These are phyloP conservation scores for Pseudobourletiella spinata DNA, from an alignment of 1,140 invertebrate genomes.

Conservation along the genomic window DNA sequence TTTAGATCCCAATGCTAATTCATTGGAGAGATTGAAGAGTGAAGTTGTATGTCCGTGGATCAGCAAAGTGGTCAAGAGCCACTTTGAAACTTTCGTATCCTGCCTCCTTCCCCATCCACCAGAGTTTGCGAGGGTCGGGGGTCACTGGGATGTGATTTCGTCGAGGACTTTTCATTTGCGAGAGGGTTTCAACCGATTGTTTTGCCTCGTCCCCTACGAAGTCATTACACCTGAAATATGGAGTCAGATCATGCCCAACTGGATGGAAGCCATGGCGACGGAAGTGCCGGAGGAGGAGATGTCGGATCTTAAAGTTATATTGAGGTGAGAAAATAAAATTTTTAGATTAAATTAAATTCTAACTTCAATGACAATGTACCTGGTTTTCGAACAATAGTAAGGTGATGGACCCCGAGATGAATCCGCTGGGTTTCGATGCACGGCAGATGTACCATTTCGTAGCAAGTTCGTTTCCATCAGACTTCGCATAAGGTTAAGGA, in stretches of 20 bases:
- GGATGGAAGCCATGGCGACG: constrained; percentile 94
- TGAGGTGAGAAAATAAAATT: constrained; percentile 50
- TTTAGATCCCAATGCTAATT: constrained; percentile 68
- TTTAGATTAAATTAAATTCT: constrained; percentile 7
- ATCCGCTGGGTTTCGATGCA: constrained; percentile 84
- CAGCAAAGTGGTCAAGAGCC: constrained; percentile 66
- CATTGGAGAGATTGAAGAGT: constrained; percentile 82
- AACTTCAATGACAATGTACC: constrained; percentile 7
- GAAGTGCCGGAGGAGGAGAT: constrained; percentile 89
- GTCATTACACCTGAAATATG: constrained; percentile 92
- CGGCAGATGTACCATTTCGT: constrained; percentile 94
- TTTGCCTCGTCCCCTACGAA: constrained; percentile 95
- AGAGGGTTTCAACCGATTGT: constrained; percentile 82
- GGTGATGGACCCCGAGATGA: constrained; percentile 57
- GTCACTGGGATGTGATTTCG: constrained; percentile 87
- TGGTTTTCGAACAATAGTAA: background rate
- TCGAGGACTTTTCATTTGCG: constrained; percentile 86
- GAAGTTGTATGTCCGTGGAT: constrained; percentile 92
- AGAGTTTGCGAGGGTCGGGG: constrained; percentile 83
- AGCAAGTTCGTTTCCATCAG: constrained; percentile 70
- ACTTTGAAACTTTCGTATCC: constrained; percentile 79
- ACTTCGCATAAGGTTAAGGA: constrained; percentile 78
- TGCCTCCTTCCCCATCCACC: constrained; percentile 76
- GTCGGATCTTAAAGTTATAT: constrained; percentile 78
- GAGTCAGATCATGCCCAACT: constrained; percentile 96